Base-by-base conservation (phyloP, 2,113 vertebrate genomes). In the Peucedramus taeniatus region DNA sequence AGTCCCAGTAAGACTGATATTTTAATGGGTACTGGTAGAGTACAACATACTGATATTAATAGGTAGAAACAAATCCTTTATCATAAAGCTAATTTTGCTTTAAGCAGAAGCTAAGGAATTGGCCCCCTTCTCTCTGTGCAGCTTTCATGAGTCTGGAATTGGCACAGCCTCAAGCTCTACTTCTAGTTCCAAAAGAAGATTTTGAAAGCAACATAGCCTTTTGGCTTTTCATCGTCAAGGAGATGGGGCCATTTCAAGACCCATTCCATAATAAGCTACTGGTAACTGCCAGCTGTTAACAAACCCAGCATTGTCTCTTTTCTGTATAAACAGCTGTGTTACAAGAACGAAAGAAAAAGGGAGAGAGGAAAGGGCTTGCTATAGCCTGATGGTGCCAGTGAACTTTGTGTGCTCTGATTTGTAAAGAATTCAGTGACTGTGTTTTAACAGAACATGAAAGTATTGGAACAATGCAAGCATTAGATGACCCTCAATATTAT, bases 311-410 rank as follows among this genome's bases (percentile, higher is more conserved):
- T 95, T 97, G 88, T 97, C 45, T 95, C 42, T 65, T 26, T 77
- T 94, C 90, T 89, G 71, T 90, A 84, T 70, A 87, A 95, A 97
- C 95, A 96, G 93, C 78, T 95, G 83, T 91, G 80, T 56, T 93
- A 95, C 83, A 96, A 94, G 94, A 90, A 63, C 0, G 51, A 96
- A 96, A 95, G 81, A 88, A 66, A 92, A 90, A 93, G 49, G 30
- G 40, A 94, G 77, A 83, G 84, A 72, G 66, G 45, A 89, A 96
- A 97, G 76, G 84, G 40, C 81, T 95, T 89, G 64, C 76, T 23
- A 63, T 49, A 94, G 75, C 81, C 40, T 26, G 17, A 77, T 80
- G 45, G 89, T 95, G 76, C 70, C 86, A 90, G 76, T 60, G 69
- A 96, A 96, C 68, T 87, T 94, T 57, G 54, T 70, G 35, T 15